Evolutionary conservation across 2,797 vertebrate genomes (phyloP).

Genomic region (Megalops cyprinoides): DNA sequence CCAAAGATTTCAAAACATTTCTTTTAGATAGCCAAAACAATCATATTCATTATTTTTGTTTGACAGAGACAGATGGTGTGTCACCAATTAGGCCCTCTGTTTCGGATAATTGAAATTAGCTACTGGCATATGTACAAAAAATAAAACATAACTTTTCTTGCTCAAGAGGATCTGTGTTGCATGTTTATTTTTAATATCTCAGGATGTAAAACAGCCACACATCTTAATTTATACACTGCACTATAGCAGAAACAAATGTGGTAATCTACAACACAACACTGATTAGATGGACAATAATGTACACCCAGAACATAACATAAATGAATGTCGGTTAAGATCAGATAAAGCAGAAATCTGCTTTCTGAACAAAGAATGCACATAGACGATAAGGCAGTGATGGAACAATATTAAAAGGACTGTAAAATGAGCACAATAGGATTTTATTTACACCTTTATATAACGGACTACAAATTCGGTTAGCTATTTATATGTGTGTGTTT

Average conservation of each 20-base stretch:
- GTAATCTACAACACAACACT: background rate
- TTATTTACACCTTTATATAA: too few relatives aligned
- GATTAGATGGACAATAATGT: background rate
- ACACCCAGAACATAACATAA: background rate
- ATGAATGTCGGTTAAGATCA: background rate
- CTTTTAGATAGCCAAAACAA: conserved; percentile 57
- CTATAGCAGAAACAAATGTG: background rate
- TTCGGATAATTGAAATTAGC: conserved; percentile 68
- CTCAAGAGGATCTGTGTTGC: background rate
- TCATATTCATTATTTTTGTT: conserved; percentile 70
- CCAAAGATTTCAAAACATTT: conserved; percentile 34
- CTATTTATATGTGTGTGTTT: too few relatives aligned
- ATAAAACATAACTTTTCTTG: background rate
- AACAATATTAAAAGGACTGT: background rate
- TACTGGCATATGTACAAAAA: conserved; percentile 54
- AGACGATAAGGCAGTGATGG: background rate
- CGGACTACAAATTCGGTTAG: too few relatives aligned
- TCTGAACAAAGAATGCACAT: background rate
- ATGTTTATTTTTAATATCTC: background rate
- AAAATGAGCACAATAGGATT: background rate
- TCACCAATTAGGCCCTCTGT: conserved; percentile 70
- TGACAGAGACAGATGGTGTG: conserved; percentile 74
- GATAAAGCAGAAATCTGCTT: background rate
- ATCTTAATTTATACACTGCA: background rate
- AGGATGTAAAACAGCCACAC: background rate